These are phyloP conservation scores for Parazoanthus darwini DNA, from an alignment of 92 coral and sea anemone genomes.

Conservation along the genomic window DNA sequence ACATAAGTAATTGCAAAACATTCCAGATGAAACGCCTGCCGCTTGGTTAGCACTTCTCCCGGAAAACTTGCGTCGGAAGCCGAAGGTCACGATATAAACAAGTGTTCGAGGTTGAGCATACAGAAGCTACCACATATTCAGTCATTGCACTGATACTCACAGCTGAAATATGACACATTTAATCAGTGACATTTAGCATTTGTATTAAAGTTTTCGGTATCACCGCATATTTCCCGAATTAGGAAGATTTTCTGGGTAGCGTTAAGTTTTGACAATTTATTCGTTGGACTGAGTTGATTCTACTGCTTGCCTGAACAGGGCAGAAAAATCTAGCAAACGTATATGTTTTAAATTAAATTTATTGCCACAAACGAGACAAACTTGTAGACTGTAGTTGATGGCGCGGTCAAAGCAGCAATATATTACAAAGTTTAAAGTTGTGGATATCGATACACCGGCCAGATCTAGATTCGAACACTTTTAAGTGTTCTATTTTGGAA, in stretches of 20 bases:
- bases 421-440: neutral
- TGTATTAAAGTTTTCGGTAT: too few species aligned
- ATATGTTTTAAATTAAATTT: neutral
- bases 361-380: neutral
- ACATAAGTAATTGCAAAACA: too few species aligned
- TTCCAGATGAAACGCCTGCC: too few species aligned
- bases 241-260: neutral
- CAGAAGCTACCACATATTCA: too few species aligned
- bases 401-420: neutral
- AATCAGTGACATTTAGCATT: too few species aligned
- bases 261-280: neutral
- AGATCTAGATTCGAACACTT: neutral
- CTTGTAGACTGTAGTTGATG: neutral
- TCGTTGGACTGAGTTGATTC: neutral
- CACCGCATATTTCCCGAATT: too few species aligned
- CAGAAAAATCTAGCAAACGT: neutral
- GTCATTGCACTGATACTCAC: too few species aligned
- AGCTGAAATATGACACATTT: too few species aligned
- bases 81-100: too few species aligned
- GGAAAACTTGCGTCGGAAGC: too few species aligned
- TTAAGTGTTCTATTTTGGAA: neutral
- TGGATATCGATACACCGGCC: neutral
- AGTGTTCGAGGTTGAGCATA: too few species aligned
- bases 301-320: neutral
- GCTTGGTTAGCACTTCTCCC: too few species aligned